Percentiles rank a stretch among this genome's conserved stretches.
Conservation (phyloP, 2,888 invertebrate genomes). For the Drosophila prolongata region DNA sequence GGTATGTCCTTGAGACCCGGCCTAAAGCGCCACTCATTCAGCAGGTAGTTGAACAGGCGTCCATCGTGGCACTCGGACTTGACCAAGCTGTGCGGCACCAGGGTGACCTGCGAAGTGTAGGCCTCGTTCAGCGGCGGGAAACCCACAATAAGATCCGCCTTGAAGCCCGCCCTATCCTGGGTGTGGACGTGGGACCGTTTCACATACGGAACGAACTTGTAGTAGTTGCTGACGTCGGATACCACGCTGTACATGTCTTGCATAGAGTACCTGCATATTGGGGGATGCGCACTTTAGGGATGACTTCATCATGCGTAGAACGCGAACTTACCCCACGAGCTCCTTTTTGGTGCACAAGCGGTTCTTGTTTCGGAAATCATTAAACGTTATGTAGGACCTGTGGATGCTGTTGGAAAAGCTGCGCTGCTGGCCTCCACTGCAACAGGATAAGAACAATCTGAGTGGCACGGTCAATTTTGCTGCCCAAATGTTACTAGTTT, state of each 20-base stretch:
- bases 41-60: conserved; percentile 92
- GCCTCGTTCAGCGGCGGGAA: conserved; percentile 94
- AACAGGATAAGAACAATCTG: conserved; percentile 24
- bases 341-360: conserved; percentile 90
- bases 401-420: conserved; percentile 47
- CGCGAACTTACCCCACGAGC: conserved; percentile 88
- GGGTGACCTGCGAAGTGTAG: conserved; percentile 93
- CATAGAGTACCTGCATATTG: conserved; percentile 90
- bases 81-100: conserved; percentile 90
- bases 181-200: conserved; percentile 91
- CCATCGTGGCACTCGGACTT: conserved; percentile 96
- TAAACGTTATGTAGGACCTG: conserved; percentile 77
- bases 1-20: conserved; percentile 93
- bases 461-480: conserved; percentile 30
- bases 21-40: conserved; percentile 96
- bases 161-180: conserved; percentile 85
- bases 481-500: conserved; percentile 5
- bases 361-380: conserved; percentile 84
- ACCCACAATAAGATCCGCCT: conserved; percentile 92
- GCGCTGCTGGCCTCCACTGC: conserved; percentile 48
- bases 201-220: conserved; percentile 96
- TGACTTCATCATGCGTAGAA: background rate
- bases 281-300: background rate
- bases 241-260: conserved; percentile 97
- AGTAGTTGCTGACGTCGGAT: conserved; percentile 94